A percentile compares a stretch with the other conserved stretches of the same genome.
These are phyloP conservation scores for Coenonympha arcania DNA, from an alignment of 2,888 invertebrate species.

Conservation along the genomic window DNA sequence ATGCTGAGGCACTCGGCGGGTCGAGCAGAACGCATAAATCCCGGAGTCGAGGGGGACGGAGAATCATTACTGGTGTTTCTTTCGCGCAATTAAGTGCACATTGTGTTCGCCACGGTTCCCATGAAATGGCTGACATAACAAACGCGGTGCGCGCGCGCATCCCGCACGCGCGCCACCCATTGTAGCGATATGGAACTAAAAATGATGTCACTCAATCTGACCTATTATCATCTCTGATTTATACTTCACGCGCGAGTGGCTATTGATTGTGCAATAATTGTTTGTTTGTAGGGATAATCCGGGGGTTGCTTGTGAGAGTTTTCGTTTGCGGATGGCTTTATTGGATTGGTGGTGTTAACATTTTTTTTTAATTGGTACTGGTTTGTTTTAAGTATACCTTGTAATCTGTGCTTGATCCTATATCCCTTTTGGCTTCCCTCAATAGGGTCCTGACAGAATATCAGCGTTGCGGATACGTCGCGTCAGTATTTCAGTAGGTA, in stretches of 20 bases:
- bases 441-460: background rate
- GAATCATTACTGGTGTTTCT: conserved; percentile 63
- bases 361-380: conserved; percentile 18
- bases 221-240: conserved; percentile 58
- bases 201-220: conserved; percentile 50
- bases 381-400: conserved; percentile 13
- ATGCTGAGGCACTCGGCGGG: conserved; percentile 55
- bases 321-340: conserved; percentile 44
- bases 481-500: background rate
- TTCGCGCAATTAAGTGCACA: conserved; percentile 68
- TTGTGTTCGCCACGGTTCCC: conserved; percentile 65
- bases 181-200: conserved; percentile 46
- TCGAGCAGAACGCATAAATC: conserved; percentile 61
- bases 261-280: conserved; percentile 67
- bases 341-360: conserved; percentile 45
- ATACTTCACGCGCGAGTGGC: conserved; percentile 59
- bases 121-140: conserved; percentile 59
- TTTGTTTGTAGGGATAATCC: conserved; percentile 57
- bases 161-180: conserved; percentile 48
- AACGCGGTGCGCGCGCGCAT: conserved; percentile 47
- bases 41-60: conserved; percentile 44
- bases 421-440: background rate
- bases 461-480: no score
- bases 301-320: conserved; percentile 55
- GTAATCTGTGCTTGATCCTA: background rate